Percentiles rank a stretch among this genome's conserved stretches.
Conservation (phyloP, 2,888 invertebrate species). For the Atethmia centrago region DNA sequence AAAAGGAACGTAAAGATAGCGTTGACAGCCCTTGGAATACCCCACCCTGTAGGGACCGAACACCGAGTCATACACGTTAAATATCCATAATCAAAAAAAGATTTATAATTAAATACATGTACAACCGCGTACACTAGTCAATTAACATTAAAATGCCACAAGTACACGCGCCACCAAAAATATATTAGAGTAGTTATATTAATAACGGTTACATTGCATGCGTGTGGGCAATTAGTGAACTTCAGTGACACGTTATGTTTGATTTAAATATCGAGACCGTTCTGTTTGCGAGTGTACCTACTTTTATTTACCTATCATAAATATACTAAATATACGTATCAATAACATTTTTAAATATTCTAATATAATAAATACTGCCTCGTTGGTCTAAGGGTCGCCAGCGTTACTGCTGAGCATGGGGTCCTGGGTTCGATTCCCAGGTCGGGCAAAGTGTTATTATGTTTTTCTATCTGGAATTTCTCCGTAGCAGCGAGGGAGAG, state of each 20-base stretch:
- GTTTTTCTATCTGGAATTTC: too few species aligned
- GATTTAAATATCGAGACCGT: slow-evolving; percentile 64
- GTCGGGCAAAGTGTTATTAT: too few species aligned
- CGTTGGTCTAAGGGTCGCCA: too few species aligned
- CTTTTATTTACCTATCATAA: background rate
- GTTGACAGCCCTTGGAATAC: slow-evolving; percentile 15
- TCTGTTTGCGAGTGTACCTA: slow-evolving; percentile 37
- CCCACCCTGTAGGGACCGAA: slow-evolving; percentile 25
- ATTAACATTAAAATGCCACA: slow-evolving; percentile 68
- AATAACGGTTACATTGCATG: slow-evolving; percentile 73
- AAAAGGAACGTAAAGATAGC: slow-evolving; percentile 27
- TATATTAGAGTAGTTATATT: slow-evolving; percentile 68
- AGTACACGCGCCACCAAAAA: slow-evolving; percentile 54
- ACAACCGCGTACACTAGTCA: slow-evolving; percentile 56
- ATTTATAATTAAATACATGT: slow-evolving; percentile 63
- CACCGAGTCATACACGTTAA: slow-evolving; percentile 21
- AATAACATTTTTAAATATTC: too few species aligned
- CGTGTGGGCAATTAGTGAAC: slow-evolving; percentile 68
- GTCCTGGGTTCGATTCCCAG: too few species aligned
- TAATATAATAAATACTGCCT: too few species aligned
- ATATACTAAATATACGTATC: too few species aligned
- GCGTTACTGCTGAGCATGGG: too few species aligned
- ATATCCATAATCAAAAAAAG: slow-evolving; percentile 65
- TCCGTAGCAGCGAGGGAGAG: too few species aligned
- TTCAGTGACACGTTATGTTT: slow-evolving; percentile 65